A percentile compares a stretch with the other conserved stretches of the same genome.
phyloP scores from a whole-genome alignment of 2,113 vertebrate species.

The Mormoops blainvillei region DNA sequence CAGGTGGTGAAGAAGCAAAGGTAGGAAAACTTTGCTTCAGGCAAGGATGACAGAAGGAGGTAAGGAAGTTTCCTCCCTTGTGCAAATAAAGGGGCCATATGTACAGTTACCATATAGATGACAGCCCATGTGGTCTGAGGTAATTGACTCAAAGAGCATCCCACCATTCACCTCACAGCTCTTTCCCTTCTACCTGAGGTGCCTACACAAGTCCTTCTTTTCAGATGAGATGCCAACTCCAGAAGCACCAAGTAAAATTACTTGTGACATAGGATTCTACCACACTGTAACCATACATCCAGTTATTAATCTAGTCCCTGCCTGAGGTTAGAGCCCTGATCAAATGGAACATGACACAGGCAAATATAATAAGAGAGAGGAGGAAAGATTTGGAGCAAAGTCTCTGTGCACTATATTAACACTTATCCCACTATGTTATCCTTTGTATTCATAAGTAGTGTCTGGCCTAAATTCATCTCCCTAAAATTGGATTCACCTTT shows the following conservation, averaged over 20 bases:
- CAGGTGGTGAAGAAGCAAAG: not conserved
- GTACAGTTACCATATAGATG: not conserved
- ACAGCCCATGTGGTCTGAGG: not conserved
- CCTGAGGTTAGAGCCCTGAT: not conserved
- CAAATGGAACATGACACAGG: not conserved
- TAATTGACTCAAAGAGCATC: not conserved
- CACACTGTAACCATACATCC: not conserved
- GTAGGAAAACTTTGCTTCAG: not conserved
- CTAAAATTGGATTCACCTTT: conserved; percentile 6
- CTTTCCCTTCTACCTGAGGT: not conserved
- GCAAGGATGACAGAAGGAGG: accelerated
- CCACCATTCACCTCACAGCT: not conserved
- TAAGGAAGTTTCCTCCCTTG: not conserved
- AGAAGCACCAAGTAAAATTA: not conserved
- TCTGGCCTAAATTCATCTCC: not conserved
- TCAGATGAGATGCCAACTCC: not conserved
- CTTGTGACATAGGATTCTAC: not conserved
- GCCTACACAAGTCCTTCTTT: not conserved
- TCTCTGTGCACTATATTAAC: not conserved
- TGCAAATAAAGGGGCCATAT: not conserved
- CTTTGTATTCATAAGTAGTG: not conserved
- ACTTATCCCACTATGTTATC: not conserved
- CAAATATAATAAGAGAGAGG: not conserved
- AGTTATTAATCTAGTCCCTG: not conserved
- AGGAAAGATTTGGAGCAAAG: not conserved